phyloP scores from a whole-genome alignment of 2,888 invertebrate genomes.

The Stenchaetothrips biformis region DNA sequence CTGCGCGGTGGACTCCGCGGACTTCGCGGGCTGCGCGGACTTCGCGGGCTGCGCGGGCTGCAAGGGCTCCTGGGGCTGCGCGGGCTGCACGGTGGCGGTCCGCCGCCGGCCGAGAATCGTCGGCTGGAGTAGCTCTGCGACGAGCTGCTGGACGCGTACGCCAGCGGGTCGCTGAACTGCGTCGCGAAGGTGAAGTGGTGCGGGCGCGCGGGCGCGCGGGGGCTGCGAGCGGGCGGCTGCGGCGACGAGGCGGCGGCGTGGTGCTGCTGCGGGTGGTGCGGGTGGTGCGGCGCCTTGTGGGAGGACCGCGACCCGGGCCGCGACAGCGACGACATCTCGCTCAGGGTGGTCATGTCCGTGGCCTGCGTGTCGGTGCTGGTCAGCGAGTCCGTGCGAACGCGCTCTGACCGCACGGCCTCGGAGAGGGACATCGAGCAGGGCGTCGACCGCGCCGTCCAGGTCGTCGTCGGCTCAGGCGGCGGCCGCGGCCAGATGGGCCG shows the following conservation, averaged over 20 bases:
- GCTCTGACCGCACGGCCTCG: constrained; percentile 3
- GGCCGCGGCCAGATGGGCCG: not conserved
- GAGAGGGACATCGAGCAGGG: not conserved
- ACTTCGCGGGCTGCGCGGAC: not conserved
- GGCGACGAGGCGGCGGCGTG: not conserved
- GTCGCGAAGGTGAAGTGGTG: constrained; percentile 22
- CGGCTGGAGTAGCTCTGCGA: not conserved
- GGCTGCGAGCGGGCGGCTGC: not conserved
- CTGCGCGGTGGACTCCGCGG: not conserved
- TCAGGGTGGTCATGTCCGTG: constrained; percentile 17
- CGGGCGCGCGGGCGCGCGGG: not conserved
- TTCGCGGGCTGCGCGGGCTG: not conserved
- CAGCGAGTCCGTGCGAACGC: constrained; percentile 4
- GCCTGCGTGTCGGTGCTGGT: constrained; percentile 10
- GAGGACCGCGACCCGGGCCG: constrained; percentile 5
- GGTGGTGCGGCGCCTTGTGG: not conserved
- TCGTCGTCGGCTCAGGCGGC: not conserved
- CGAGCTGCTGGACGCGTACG: not conserved
- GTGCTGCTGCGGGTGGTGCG: not conserved
- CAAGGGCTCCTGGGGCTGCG: not conserved
- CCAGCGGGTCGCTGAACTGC: constrained; percentile 15
- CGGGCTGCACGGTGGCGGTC: not conserved
- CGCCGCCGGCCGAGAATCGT: not conserved
- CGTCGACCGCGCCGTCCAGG: not conserved
- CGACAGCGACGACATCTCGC: not conserved